Evolutionary conservation across 2,113 vertebrate genomes (phyloP), one percentile per base, ranked within the genome.

Genomic region (Rousettus leschenaultii): DNA sequence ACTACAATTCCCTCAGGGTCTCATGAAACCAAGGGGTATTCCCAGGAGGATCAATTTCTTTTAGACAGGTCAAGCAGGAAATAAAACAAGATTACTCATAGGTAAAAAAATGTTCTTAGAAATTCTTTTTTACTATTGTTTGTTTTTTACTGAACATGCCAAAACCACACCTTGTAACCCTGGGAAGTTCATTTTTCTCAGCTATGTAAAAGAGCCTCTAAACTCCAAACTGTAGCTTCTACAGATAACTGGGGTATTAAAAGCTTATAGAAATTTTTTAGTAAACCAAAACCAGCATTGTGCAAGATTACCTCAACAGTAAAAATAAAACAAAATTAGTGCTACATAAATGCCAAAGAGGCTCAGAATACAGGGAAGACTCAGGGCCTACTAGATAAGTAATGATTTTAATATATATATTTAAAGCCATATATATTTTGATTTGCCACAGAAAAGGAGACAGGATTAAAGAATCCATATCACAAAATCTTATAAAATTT

Each of bases 41-140:
- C 95, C 89, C 61, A 77, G 55, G 55, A 57, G 55, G 55, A 57
- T 57, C 55, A 51, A 9, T 66, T 70, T 80, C 86, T 83, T 91
- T 55, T 22, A 38, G 61, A 77, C 28, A 61, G 30, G 86, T 61
- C 89, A 89, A 83, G 51, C 74, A 95, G 96, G 85, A 97, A 96
- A 63, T 53, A 80, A 70, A 89, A 53, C 3, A 19, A 78, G 68
- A 89, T 95, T 91, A 96, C 63, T 89, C 92, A 77, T 7, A 75
- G 70, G 68, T 10, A 24, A 53, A 59, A n/a, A 70, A 92, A 88
- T 53, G 79, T 89, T 96, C 95, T 94, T 86, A 97, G 89, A 93
- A 96, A 96, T 96, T 90, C 74, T 70, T 94, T 77, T 83, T 90
- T 55, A 83, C 57, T 94, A 73, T 77, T 89, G 90, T 89, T 84